Conservation (phyloP, 2,797 vertebrate species). For the Schizothorax lantsangensis region DNA sequence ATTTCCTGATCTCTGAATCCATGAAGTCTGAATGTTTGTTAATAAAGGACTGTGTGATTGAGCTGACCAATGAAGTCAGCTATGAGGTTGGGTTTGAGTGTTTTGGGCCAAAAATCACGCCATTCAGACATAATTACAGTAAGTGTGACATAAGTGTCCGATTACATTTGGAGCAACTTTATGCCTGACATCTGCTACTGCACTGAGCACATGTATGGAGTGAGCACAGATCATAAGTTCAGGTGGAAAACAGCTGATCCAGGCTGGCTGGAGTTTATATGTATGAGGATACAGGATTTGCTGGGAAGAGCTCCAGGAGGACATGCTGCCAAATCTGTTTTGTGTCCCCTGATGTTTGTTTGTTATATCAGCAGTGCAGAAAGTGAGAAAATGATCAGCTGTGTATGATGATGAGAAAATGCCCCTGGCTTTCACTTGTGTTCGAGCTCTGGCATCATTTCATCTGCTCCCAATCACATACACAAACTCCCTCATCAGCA, state of each 20-base stretch:
- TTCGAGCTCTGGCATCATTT: conserved; percentile 42
- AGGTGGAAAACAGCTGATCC: conserved; percentile 11
- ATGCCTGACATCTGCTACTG: background rate
- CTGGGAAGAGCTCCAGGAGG: background rate
- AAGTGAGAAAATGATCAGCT: conserved; percentile 18
- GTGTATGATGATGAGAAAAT: background rate
- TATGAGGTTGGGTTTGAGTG: background rate
- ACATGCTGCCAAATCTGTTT: conserved; percentile 12
- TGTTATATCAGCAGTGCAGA: background rate
- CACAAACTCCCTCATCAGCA: conserved; percentile 55
- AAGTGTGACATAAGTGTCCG: background rate
- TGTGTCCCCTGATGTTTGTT: conserved; percentile 16
- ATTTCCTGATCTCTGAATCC: too few relatives aligned
- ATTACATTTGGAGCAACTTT: background rate
- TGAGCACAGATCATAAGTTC: background rate
- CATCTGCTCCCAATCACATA: conserved; percentile 42
- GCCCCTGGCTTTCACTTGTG: conserved; percentile 24
- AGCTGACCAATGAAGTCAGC: background rate
- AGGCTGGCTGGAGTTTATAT: background rate
- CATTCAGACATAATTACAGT: background rate
- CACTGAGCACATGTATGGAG: background rate
- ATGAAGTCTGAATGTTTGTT: too few relatives aligned
- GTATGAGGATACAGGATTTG: background rate
- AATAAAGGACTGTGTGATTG: background rate
- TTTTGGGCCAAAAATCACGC: background rate